Evolutionary conservation across 23 tunicate genomes (phyloP), one percentile per base, ranked within the genome.

Genomic region (Ciona savignyi): DNA sequence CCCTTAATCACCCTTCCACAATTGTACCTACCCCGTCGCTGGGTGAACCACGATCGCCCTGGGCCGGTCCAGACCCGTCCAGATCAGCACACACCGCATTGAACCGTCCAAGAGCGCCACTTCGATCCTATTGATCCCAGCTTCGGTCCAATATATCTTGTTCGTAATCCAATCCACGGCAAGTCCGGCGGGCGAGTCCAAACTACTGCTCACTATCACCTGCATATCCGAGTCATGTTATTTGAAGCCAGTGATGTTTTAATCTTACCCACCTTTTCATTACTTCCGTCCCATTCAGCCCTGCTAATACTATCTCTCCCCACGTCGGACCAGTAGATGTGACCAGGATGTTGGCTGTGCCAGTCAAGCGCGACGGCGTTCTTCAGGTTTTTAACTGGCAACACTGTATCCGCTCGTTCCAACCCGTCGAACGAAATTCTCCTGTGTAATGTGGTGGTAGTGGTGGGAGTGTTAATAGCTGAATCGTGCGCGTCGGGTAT

Each of bases 121-220:
- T 61, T 88, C 96, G 31, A 88, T 88, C 32, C 96, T 64, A 74
- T 88, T 82, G 23, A 82, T 19, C 0, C 96, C 88, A 51, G 87
- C 74, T 49, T 88, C 96, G 6, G 96, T 88, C 96, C 96, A 88
- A 65, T 88, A 88, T 4, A 88, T 77, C 56, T 88, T 88, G 66
- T 88, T 70, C 23, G 87, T 88, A 42, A 88, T 77, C 96, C 96
- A 88, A 65, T 88, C 96, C 4, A 88, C 65, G 22, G 87, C 83
- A n/a, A 88, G 49, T 2, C 96, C 96, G 9, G 80, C 84, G 4
- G 96, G 96, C 19, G 96, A 88, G 51, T 78, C 83, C 32, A 88
- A 48, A 73, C 87, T 82, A 15, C 80, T 78, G n/a, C 80, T 62
- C n/a, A 88, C 69, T 4, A 88, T 33, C 11, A 72, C 87, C 95